Evolutionary conservation across 2,888 invertebrate species (phyloP), one percentile per base, ranked within the genome.

Genomic region (Branchipolynoe longqiensis): DNA sequence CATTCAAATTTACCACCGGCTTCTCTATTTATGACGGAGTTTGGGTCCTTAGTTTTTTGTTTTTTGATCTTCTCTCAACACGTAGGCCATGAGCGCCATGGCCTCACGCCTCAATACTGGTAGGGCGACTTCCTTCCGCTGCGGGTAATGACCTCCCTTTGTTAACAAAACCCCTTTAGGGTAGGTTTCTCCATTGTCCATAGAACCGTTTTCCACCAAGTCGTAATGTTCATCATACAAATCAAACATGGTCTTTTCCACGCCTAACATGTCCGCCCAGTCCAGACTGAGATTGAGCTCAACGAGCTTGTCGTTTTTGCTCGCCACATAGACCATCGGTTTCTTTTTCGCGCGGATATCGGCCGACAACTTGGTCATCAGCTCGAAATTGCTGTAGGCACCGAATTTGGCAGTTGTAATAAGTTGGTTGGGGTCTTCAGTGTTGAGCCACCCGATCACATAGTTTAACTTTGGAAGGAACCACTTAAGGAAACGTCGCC

Each of bases 71-170:
- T n/a, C n/a, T n/a, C n/a, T 73, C 22, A 54, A 4, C n/a, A 54
- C 78, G 28, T 41, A 33, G 28, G 2, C 28, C 28, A 78, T 12
- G 25, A 78, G 78, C 8, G 2, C 48, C 31, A 25, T 78, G 1
- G 78, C 78, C 31, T 78, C 78, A n/a, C 28, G 6, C 3, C 41
- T 6, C 3, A 78, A 48, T 1, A 28, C 28, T 25, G 78, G 78
- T 6, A 78, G 28, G 8, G 78, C 78, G 1, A 54, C 78, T 48
- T 78, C 48, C 25, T 78, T 78, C 6, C 78, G 78, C 54, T 78
- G 78, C 1, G 78, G 78, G n/a, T 78, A 78, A 25, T 78, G 78
- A 6, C 78, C 78, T 4, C 78, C 78, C n/a, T 78, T 78, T 25
- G 78, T 22, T 0, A 78, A 48, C 1, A 78, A 28, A 0, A 78